Percentiles rank a stretch among this genome's conserved stretches.
phyloP scores from a whole-genome alignment of 2,888 invertebrate species.

The Heterodera filipjevi region DNA sequence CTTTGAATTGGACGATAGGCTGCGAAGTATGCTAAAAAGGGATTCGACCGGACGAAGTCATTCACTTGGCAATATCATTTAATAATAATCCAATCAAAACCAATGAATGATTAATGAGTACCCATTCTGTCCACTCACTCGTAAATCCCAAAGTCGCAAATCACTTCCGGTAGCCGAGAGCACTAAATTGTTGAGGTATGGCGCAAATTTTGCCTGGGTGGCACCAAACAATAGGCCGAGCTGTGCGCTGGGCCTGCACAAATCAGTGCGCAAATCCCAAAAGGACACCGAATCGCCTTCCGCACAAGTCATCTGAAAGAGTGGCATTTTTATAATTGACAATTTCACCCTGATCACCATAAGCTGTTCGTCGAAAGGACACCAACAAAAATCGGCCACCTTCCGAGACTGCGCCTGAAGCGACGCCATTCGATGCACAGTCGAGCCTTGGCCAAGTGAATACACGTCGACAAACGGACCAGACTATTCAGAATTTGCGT shows the following conservation, averaged over 20 bases:
- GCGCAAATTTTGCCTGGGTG: constrained; percentile 36
- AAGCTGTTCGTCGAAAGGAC: constrained; percentile 37
- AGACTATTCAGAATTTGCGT: neutral
- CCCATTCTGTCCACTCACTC: constrained; percentile 29
- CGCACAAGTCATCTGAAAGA: constrained; percentile 31
- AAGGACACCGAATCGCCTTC: constrained; percentile 33
- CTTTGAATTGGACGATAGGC: constrained; percentile 36
- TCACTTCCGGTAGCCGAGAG: constrained; percentile 38
- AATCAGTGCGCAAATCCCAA: constrained; percentile 32
- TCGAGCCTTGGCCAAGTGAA: constrained; percentile 21
- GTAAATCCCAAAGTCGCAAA: constrained; percentile 39
- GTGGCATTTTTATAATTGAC: no score
- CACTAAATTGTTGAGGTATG: constrained; percentile 30
- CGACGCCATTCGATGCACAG: constrained; percentile 25
- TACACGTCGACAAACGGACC: constrained; percentile 30
- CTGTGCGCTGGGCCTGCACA: constrained; percentile 24
- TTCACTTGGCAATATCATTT: no score
- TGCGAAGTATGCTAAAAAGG: constrained; percentile 39
- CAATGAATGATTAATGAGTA: constrained; percentile 13
- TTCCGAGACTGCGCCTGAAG: constrained; percentile 31
- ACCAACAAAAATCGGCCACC: constrained; percentile 38
- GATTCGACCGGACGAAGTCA: neutral
- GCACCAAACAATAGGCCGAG: constrained; percentile 36
- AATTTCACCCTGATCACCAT: no score
- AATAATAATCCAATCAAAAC: no score